Percentiles rank a stretch among this genome's conserved stretches.
Evolutionary conservation across 2,797 vertebrate genomes (phyloP).

Genomic region (Sebastolobus alascanus): DNA sequence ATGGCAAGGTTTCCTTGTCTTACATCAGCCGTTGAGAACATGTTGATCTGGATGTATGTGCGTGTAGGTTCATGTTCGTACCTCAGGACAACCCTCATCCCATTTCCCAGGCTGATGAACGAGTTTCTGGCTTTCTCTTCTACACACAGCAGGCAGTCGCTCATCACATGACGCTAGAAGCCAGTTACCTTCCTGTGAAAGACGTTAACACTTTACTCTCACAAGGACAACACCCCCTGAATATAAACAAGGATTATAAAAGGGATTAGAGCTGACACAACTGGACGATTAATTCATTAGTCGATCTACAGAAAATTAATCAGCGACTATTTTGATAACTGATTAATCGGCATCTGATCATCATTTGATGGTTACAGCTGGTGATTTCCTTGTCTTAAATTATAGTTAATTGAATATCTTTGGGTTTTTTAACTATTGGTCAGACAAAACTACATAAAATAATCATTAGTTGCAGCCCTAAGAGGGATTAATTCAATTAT

Average conservation of each 20-base stretch:
- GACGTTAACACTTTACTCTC: slow-evolving; percentile 4
- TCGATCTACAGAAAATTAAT: not conserved
- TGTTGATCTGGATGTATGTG: not conserved
- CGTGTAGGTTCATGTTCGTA: slow-evolving; percentile 62
- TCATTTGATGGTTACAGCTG: not conserved
- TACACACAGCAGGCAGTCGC: slow-evolving; percentile 86
- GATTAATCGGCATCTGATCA: not conserved
- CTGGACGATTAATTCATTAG: not conserved
- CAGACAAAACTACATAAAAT: not conserved
- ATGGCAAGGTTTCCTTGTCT: slow-evolving; percentile 1
- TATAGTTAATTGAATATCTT: not conserved
- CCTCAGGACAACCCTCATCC: slow-evolving; percentile 89
- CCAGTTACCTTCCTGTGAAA: slow-evolving; percentile 88
- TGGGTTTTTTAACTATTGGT: not conserved
- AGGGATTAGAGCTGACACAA: not conserved
- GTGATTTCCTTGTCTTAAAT: not conserved
- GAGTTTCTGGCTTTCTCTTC: slow-evolving; percentile 79
- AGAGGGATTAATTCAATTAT: too few species aligned
- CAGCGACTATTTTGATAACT: not conserved
- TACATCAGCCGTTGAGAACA: not conserved
- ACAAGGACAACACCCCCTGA: not conserved
- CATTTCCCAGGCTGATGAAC: slow-evolving; percentile 53
- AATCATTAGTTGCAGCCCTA: too few species aligned
- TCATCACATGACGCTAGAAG: slow-evolving; percentile 88
- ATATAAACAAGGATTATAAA: not conserved